Base-by-base conservation (phyloP, 2,113 vertebrate genomes). In the Psittacula cyanocephala region DNA sequence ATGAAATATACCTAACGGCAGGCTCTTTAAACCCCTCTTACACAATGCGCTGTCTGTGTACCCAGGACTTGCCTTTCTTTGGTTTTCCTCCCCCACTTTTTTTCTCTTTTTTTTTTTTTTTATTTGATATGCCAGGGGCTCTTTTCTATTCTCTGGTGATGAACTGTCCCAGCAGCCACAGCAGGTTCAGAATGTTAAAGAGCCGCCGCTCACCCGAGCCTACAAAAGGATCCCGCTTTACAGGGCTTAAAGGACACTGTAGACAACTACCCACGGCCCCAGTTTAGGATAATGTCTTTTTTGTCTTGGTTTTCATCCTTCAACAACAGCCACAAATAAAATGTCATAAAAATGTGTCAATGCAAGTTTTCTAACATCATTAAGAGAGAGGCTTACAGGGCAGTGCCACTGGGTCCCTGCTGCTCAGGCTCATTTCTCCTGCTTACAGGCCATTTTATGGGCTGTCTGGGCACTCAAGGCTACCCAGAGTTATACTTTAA, bases 171-270 rank as follows among this genome's bases (percentile, higher is more conserved):
- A 88, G 96, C 97, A 98, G 91, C 96, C 88, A 76, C 91, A 93
- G 94, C 95, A 95, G 82, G 89, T 97, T 97, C 95, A 96, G 97
- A 98, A 98, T 98, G 97, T 95, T 98, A 98, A 98, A 97, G 93
- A 97, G 96, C 86, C 12, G 11, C 83, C 24, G 68, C 59, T 78
- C 97, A 94, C 95, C 93, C 93, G 96, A 98, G 92, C 96, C 19
- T 35, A 98, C 98, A 98, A 97, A 98, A 96, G 92, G 85, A 97
- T 96, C 95, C 95, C 57, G 62, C 96, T 96, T 96, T 93, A 95
- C 93, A 95, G 88, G 62, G 87, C 91, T 97, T 96, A 91, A 91
- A 96, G 88, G 76, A 91, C 93, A 97, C 64, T 57, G 91, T 46
- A 80, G 81, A 77, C 75, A 89, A 35, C 74, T 92, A 70, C 86